phyloP scores from a whole-genome alignment of 2,888 invertebrate genomes.

The Dryobotodes eremita region DNA sequence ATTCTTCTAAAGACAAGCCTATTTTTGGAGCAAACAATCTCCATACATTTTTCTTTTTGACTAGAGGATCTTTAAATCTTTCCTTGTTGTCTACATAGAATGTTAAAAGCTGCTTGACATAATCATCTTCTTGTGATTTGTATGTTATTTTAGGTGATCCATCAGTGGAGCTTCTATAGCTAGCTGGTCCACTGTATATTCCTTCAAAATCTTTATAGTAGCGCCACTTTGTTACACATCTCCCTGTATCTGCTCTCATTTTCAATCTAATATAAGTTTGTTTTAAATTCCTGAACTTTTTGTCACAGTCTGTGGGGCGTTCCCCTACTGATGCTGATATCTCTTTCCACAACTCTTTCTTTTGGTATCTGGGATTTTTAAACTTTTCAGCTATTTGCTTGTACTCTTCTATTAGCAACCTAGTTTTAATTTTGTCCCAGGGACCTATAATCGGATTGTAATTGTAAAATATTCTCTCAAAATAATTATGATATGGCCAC shows the following conservation, averaged over 20 bases:
- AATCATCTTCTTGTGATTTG: slow-evolving; percentile 77
- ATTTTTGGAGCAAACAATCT: slow-evolving; percentile 78
- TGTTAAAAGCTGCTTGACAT: slow-evolving; percentile 81
- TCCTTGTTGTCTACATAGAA: slow-evolving; percentile 84
- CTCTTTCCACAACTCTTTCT: slow-evolving; percentile 86
- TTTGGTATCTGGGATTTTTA: slow-evolving; percentile 82
- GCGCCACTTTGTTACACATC: slow-evolving; percentile 82
- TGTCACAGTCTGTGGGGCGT: slow-evolving; percentile 80
- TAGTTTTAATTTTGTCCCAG: slow-evolving; percentile 83
- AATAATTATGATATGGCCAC: slow-evolving; percentile 85
- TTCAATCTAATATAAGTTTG: slow-evolving; percentile 85
- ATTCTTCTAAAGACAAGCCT: slow-evolving; percentile 82
- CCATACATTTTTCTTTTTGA: slow-evolving; percentile 85
- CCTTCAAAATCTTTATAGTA: slow-evolving; percentile 85
- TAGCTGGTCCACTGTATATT: slow-evolving; percentile 73
- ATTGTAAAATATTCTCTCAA: slow-evolving; percentile 86
- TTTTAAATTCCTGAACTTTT: slow-evolving; percentile 86
- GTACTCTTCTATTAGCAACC: slow-evolving; percentile 80
- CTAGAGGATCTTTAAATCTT: slow-evolving; percentile 81
- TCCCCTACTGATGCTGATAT: slow-evolving; percentile 81
- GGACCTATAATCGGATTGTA: slow-evolving; percentile 78
- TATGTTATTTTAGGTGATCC: slow-evolving; percentile 61
- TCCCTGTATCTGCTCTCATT: slow-evolving; percentile 76
- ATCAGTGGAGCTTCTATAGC: slow-evolving; percentile 24
- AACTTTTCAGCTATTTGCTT: slow-evolving; percentile 83